Evolutionary conservation across 2,888 invertebrate species (phyloP).

Genomic region (Cylloceria caligata): DNA sequence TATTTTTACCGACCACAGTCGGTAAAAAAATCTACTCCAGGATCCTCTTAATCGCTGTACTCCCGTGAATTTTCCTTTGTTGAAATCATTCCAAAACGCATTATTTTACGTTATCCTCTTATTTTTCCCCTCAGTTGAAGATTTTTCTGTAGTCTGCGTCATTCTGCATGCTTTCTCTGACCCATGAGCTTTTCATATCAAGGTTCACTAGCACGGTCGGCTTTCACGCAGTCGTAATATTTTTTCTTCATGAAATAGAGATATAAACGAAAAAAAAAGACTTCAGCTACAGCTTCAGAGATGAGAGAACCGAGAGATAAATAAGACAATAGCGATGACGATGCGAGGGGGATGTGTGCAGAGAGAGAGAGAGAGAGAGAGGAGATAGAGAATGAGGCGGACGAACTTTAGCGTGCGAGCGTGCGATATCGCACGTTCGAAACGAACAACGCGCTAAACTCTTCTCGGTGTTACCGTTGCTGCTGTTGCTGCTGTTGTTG

Average conservation of each 20-base stretch:
- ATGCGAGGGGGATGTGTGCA: slow-evolving; percentile 28
- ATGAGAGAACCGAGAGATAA: slow-evolving; percentile 42
- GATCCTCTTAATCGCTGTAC: no score
- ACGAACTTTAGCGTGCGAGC: slow-evolving; percentile 56
- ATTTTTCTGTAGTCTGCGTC: not conserved
- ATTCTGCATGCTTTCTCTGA: not conserved
- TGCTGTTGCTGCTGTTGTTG: slow-evolving; percentile 36
- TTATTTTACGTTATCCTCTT: not conserved
- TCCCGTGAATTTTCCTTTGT: not conserved
- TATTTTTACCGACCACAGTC: no score
- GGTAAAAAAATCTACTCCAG: no score
- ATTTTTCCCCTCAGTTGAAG: not conserved
- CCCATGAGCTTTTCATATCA: not conserved
- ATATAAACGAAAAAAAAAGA: slow-evolving; percentile 19
- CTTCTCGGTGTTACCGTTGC: slow-evolving; percentile 22
- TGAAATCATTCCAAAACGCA: not conserved
- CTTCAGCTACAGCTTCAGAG: slow-evolving; percentile 17
- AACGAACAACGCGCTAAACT: slow-evolving; percentile 58
- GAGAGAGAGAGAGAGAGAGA: no score
- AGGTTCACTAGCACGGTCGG: not conserved
- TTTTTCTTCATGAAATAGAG: slow-evolving; percentile 19
- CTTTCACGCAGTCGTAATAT: not conserved
- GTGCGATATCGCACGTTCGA: slow-evolving; percentile 61
- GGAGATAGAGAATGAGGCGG: slow-evolving; percentile 39
- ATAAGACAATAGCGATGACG: slow-evolving; percentile 63